These are phyloP conservation scores for Lethocerus indicus DNA, from an alignment of 1,140 invertebrate genomes.

Conservation along the genomic window DNA sequence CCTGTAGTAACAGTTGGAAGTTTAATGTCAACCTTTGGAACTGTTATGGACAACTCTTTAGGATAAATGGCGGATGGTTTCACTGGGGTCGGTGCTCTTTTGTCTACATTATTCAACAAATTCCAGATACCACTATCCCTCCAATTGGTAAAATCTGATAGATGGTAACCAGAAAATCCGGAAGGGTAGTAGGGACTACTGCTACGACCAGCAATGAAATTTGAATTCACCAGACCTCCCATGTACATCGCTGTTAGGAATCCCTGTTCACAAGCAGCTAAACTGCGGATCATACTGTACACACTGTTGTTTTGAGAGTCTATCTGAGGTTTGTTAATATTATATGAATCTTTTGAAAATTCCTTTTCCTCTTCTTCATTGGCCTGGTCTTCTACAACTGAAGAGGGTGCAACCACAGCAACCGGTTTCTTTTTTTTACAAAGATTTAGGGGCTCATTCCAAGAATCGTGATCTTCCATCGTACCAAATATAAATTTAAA, in stretches of 20 bases:
- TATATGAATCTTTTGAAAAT: constrained; percentile 18
- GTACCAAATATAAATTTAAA: neutral
- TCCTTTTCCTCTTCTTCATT: constrained; percentile 12
- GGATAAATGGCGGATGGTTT: no score
- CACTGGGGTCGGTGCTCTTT: no score
- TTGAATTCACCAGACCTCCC: constrained; percentile 27
- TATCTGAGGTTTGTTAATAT: neutral
- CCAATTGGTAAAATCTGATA: no score
- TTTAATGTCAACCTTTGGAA: constrained; percentile 8
- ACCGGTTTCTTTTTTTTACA: constrained; percentile 28
- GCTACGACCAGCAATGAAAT: constrained; percentile 5
- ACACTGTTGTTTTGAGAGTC: constrained; percentile 10
- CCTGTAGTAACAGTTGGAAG: constrained; percentile 6
- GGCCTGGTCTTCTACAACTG: constrained; percentile 19
- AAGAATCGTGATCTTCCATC: no score
- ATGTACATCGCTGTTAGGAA: constrained; percentile 39
- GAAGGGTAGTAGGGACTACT: neutral
- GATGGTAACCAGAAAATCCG: neutral
- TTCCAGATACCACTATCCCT: no score
- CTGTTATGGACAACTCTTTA: constrained; percentile 2
- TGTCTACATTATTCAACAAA: no score
- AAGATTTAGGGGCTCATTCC: constrained; percentile 26
- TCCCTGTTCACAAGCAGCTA: constrained; percentile 32
- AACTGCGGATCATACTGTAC: constrained; percentile 15
- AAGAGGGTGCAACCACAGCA: constrained; percentile 27